Evolutionary conservation across 2,888 invertebrate species (phyloP), one percentile per base, ranked within the genome.

Genomic region (Alsophila aescularia): DNA sequence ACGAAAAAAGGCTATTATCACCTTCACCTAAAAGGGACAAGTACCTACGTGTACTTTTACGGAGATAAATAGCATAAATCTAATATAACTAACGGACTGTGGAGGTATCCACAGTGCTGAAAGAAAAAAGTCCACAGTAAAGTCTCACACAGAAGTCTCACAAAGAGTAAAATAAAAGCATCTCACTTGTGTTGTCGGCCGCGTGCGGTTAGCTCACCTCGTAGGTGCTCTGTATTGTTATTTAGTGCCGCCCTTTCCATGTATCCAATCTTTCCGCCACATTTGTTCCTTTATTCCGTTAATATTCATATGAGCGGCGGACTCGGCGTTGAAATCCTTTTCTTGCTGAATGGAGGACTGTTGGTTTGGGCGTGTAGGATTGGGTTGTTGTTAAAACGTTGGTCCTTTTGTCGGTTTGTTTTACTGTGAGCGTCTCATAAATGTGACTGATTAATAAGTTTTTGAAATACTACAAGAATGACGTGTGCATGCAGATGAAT

Each of bases 201-300:
- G 9, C 8, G 35, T 24, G 24, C 24, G 24, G 24, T 5, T 7
- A 7, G 35, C 44, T 45, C 24, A n/a, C n/a, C 24, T 7, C 14
- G n/a, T 10, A 1, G 15, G 29, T 36, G 16, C 37, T 44, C 32
- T 41, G 50, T 58, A 45, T 49, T 41, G 48, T 52, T 43, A 42
- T 41, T 45, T 37, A 29, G 51, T 40, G 43, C 48, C 43, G 49
- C 49, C 55, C 36, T 60, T 58, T 55, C 48, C 49, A 40, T 58
- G 63, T 56, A 54, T 27, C 31, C 31, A 47, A 41, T 50, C 54
- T 60, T 58, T 37, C 51, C 29, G 18, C 41, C 31, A 14, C 50
- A 51, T 50, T 47, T 35, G 48, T 44, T 59, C 42, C 31, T 29
- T 41, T 43, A 24, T 49, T 52, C 49, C 37, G 37, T 43, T 52